Percentiles rank a stretch among this genome's conserved stretches.
Evolutionary conservation across 1,140 invertebrate species (phyloP).

Genomic region (Diorhabda elongata): DNA sequence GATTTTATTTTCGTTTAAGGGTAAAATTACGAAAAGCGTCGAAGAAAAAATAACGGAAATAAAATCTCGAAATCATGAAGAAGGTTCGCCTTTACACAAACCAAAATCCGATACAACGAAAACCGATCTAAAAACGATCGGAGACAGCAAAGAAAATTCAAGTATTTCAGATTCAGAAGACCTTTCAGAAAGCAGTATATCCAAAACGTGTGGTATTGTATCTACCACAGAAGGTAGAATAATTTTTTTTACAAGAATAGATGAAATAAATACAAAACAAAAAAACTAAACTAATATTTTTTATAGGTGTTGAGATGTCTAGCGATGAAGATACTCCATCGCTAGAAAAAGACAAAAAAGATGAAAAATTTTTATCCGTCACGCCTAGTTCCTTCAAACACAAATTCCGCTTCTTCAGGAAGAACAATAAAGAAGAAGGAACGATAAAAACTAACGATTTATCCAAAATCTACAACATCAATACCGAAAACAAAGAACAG

Average conservation of each 20-base stretch:
- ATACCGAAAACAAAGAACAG: constrained; percentile 33
- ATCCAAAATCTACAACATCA: constrained; percentile 42
- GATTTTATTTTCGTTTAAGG: constrained; percentile 31
- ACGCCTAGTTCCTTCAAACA: constrained; percentile 21
- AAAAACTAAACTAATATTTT: background rate
- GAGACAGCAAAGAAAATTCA: constrained; percentile 51
- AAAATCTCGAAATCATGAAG: constrained; percentile 47
- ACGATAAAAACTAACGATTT: constrained; percentile 29
- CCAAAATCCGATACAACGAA: constrained; percentile 11
- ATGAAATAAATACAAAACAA: background rate
- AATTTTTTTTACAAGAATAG: background rate
- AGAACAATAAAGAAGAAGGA: constrained; percentile 34
- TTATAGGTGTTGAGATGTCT: constrained; percentile 44
- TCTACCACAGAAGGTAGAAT: constrained; percentile 43
- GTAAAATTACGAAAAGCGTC: constrained; percentile 63
- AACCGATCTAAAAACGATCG: constrained; percentile 30
- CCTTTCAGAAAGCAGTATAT: constrained; percentile 45
- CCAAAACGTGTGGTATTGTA: constrained; percentile 42
- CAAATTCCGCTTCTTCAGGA: constrained; percentile 32
- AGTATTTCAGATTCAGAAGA: constrained; percentile 60
- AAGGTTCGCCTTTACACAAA: constrained; percentile 33
- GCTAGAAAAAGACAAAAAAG: constrained; percentile 37
- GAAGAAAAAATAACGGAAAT: constrained; percentile 59
- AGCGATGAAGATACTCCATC: constrained; percentile 44
- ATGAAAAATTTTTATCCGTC: constrained; percentile 23